Evolutionary conservation across 2,888 invertebrate genomes (phyloP).

Genomic region (Chloroclysta siterata): DNA sequence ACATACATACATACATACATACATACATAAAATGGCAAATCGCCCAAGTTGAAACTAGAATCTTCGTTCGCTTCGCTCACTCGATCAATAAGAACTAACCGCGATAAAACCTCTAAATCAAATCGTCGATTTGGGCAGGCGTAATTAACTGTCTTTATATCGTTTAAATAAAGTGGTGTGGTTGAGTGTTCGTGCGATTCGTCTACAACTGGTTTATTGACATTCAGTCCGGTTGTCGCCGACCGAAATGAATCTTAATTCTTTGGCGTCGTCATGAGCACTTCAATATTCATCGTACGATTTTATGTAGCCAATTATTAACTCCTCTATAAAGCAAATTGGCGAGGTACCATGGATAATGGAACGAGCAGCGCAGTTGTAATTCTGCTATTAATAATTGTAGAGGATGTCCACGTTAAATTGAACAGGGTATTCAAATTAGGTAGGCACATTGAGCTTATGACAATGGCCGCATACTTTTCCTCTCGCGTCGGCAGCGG

Average conservation of each 20-base stretch:
- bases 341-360: slow-evolving; percentile 29
- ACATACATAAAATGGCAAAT: too few relatives aligned
- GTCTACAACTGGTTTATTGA: slow-evolving; percentile 63
- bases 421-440: slow-evolving; percentile 11
- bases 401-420: slow-evolving; percentile 26
- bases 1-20: too few relatives aligned
- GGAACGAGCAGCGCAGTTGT: slow-evolving; percentile 9
- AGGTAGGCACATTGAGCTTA: slow-evolving; percentile 22
- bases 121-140: slow-evolving; percentile 46
- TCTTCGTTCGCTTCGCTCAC: too few relatives aligned
- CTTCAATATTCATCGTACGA: slow-evolving; percentile 50
- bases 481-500: slow-evolving; percentile 27
- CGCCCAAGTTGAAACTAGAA: too few relatives aligned
- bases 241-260: slow-evolving; percentile 67
- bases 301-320: slow-evolving; percentile 47
- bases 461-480: slow-evolving; percentile 43
- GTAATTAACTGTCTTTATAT: slow-evolving; percentile 57
- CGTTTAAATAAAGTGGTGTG: slow-evolving; percentile 57
- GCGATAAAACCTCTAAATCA: slow-evolving; percentile 32
- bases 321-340: slow-evolving; percentile 41
- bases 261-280: slow-evolving; percentile 44
- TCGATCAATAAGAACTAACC: slow-evolving; percentile 33
- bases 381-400: slow-evolving; percentile 16
- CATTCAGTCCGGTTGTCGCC: slow-evolving; percentile 58
- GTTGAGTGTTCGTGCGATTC: slow-evolving; percentile 43